Evolutionary conservation across 2,797 vertebrate genomes (phyloP), one percentile per base, ranked within the genome.

Genomic region (Acanthopagrus latus): DNA sequence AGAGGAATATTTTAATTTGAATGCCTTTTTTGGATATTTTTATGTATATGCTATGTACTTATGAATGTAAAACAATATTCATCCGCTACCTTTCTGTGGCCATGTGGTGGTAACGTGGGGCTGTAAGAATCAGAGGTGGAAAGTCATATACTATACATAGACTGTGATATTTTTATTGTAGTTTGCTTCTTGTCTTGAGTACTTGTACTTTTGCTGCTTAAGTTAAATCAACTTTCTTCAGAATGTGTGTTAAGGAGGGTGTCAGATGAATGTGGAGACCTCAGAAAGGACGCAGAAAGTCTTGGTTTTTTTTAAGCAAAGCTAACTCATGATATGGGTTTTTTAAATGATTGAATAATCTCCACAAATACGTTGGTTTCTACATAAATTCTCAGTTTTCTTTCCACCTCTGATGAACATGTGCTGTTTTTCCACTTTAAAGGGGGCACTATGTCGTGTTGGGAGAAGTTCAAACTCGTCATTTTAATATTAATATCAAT

Each of bases 31-130:
- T 51, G 27, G 20, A 75, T 83, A 55, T 79, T 83, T 10, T 84
- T 71, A 66, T 83, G 64, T 83, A 84, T 51, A 77, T 78, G 55
- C 59, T 76, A 59, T 64, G 76, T 90, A 88, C 92, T 89, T 89
- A 86, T 92, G 89, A 93, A 93, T 92, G 91, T 93, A 83, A 86
- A 81, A 80, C 78, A 20, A 62, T 86, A 78, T 80, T 65, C 48
- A 52, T 38, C 66, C 57, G 71, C 83, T 80, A 21, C 50, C 64
- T 81, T 83, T 64, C 64, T 79, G 85, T 82, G 78, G 74, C 74
- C 68, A 38, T 50, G 75, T 88, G 80, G 52, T 86, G 54, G 38
- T 38, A 38, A 74, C 52, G 62, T 85, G 73, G 23, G 64, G 64
- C 27, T 77, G 23, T 81, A 23, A 52, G 17, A 86, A 76, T 83